Evolutionary conservation across 2,888 invertebrate species (phyloP), one percentile per base, ranked within the genome.

Genomic region (Leptopilina myrica): DNA sequence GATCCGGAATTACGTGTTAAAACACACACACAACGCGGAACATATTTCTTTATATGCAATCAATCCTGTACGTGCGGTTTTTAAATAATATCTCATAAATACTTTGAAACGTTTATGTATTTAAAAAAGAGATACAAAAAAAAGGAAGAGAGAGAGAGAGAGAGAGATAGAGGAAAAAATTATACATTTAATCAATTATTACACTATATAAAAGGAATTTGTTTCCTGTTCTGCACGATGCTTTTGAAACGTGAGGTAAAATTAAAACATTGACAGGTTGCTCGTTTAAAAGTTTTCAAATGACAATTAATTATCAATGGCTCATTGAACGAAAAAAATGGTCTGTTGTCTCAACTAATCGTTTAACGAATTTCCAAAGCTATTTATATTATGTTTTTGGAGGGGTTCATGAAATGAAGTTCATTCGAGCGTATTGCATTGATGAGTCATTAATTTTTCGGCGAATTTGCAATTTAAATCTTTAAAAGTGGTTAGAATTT

Each of bases 281-380:
- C 62, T 62, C 53, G 49, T 14, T 14, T 43, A 43, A 14, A 14
- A 53, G 20, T 53, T 43, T 43, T 46, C 26, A 26, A 53, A 69
- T 7, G 12, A 53, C 14, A 69, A 53, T 69, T 69, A 14, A 53
- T 69, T 69, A 26, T 26, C 3, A 14, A 49, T 26, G 49, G 8
- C 49, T 26, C 14, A 53, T 53, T 53, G 12, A 12, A 69, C 53
- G 26, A 43, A 66, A 66, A 69, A 69, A 53, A 69, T 53, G 14
- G 69, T 8, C 53, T 69, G 33, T 53, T 69, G 20, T 53, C 15
- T 66, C 66, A 15, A 66, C 66, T 66, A 66, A 66, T 66, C 43
- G 66, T 66, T 43, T 33, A 65, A n/a, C 40, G 20, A 69, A 69
- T 5, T 6, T 67, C 49, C 53, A 53, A 33, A 53, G 12, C 26